Percentiles rank a stretch among this genome's conserved stretches.
These are phyloP conservation scores for Pseudopipra pipra DNA, from an alignment of 2,113 vertebrate genomes.

Conservation along the genomic window DNA sequence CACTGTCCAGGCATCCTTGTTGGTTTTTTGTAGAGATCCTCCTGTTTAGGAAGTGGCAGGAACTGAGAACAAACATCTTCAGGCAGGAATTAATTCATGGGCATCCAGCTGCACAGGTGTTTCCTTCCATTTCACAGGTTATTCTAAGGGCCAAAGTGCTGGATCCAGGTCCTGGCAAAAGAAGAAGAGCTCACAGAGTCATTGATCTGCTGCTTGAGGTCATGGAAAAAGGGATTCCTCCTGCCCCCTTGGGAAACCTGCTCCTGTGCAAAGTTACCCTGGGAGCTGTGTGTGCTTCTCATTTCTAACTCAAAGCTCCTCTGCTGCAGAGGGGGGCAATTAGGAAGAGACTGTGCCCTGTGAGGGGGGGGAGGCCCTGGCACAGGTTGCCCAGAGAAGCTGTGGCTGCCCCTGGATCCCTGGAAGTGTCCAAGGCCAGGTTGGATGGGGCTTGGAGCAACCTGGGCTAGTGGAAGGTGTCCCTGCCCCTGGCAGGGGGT, in stretches of 20 bases:
- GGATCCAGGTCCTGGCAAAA: background rate
- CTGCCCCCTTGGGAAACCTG: background rate
- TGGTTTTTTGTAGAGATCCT: background rate
- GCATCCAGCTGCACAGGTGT: background rate
- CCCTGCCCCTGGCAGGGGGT: background rate
- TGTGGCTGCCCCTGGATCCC: background rate
- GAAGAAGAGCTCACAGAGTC: background rate
- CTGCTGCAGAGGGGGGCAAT: background rate
- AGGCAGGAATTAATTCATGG: background rate
- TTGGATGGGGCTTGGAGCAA: background rate
- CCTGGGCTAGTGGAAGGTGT: rapidly evolving
- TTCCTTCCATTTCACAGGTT: background rate
- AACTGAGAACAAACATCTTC: background rate
- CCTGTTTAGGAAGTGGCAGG: background rate
- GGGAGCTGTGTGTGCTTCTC: background rate
- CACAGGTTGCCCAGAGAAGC: background rate
- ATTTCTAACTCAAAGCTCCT: background rate
- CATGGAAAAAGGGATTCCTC: background rate
- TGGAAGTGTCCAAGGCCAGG: background rate
- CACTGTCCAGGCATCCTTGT: background rate
- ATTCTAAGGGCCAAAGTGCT: background rate
- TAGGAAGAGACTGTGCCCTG: background rate
- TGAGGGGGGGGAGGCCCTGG: background rate
- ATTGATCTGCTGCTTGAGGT: background rate
- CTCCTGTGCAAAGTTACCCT: background rate